A percentile compares a stretch with the other conserved stretches of the same genome.
Conservation (phyloP, 1,140 invertebrate genomes). For the Tetramorium simillimum region DNA sequence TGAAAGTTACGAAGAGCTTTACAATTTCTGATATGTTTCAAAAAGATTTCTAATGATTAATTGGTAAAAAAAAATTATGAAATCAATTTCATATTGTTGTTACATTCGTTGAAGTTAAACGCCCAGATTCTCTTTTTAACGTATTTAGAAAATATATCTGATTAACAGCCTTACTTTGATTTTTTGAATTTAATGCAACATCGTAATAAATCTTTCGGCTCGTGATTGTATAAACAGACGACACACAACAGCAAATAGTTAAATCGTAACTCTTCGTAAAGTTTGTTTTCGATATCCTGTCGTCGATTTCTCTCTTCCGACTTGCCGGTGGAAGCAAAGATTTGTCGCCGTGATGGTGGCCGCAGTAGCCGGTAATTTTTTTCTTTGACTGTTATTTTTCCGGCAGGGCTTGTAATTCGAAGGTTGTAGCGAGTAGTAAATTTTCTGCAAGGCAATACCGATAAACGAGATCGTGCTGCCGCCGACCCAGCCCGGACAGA, state of each 20-base stretch:
- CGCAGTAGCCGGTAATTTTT: constrained; percentile 65
- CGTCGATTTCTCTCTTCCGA: constrained; percentile 46
- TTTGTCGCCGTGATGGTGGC: constrained; percentile 58
- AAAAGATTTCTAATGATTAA: neutral
- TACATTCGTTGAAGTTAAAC: neutral
- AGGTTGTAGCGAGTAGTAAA: constrained; percentile 72
- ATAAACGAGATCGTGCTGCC: constrained; percentile 57
- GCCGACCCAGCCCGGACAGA: constrained; percentile 47
- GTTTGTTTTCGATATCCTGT: constrained; percentile 41
- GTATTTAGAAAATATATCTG: neutral
- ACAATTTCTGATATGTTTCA: neutral
- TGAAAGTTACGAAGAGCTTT: neutral
- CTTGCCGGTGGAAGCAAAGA: constrained; percentile 45
- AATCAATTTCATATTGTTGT: neutral
- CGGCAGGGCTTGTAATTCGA: constrained; percentile 66
- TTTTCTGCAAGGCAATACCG: constrained; percentile 73
- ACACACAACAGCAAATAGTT: constrained; percentile 20
- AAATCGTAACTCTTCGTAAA: constrained; percentile 25
- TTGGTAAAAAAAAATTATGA: neutral
- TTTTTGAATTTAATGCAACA: neutral
- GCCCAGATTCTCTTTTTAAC: neutral
- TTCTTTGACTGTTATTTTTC: constrained; percentile 53
- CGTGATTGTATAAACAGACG: neutral
- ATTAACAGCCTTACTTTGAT: neutral
- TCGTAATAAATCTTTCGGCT: constrained; percentile 11